Evolutionary conservation across 2,888 invertebrate genomes (phyloP).

Genomic region (Cerastoderma edule): DNA sequence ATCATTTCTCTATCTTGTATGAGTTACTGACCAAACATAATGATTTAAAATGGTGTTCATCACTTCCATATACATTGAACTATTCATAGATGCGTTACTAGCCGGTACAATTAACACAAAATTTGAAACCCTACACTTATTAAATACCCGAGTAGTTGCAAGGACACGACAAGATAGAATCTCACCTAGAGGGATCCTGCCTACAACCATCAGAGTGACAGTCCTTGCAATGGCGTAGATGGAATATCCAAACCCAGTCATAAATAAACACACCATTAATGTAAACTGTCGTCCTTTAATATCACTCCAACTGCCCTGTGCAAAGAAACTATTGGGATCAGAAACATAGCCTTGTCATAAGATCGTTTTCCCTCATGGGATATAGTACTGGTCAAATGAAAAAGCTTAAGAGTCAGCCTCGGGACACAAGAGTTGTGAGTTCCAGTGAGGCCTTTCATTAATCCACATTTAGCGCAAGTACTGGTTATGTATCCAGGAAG

Average conservation of each 20-base stretch:
- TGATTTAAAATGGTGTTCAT: too few species aligned
- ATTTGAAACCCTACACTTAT: neutral
- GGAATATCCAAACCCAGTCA: conserved; percentile 78
- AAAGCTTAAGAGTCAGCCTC: too few species aligned
- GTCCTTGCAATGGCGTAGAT: conserved; percentile 76
- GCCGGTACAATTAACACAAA: neutral
- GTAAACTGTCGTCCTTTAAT: conserved; percentile 75
- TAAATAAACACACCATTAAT: conserved; percentile 77
- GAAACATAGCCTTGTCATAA: neutral
- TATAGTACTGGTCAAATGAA: neutral
- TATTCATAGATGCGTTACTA: neutral
- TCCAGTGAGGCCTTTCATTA: too few species aligned
- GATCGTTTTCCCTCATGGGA: neutral
- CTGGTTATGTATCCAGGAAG: too few species aligned
- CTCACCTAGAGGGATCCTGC: conserved; percentile 78
- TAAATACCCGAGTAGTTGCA: neutral
- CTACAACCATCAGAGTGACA: conserved; percentile 73
- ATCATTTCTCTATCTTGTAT: neutral
- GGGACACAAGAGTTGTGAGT: too few species aligned
- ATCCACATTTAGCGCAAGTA: too few species aligned
- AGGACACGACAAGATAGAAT: neutral
- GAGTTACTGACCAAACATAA: neutral
- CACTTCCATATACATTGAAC: too few species aligned
- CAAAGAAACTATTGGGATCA: neutral
- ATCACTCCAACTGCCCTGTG: conserved; percentile 83